Conservation (phyloP, 2,113 vertebrate genomes). For the Beaufortia kweichowensis region DNA sequence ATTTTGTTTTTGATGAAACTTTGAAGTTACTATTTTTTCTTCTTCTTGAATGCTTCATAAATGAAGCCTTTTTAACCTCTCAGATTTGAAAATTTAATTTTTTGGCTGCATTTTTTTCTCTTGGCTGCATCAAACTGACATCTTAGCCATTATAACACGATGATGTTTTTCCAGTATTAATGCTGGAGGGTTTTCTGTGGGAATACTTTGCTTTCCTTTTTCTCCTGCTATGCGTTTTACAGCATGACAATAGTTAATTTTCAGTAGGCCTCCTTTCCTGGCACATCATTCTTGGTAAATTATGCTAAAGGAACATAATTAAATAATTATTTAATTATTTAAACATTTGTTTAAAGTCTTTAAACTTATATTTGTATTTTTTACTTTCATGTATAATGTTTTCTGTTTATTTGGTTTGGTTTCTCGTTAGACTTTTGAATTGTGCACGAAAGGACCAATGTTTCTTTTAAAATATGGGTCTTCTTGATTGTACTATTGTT, state of each 20-base stretch:
- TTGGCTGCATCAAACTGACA: slow-evolving; percentile 78
- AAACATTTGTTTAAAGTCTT: not conserved
- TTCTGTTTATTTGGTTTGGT: not conserved
- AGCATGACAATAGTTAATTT: slow-evolving; percentile 41
- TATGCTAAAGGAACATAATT: too few species aligned
- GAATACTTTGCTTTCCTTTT: slow-evolving; percentile 36
- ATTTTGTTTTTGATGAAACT: not conserved
- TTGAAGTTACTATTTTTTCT: not conserved
- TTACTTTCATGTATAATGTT: not conserved
- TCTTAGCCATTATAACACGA: slow-evolving; percentile 63
- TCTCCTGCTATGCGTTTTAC: slow-evolving; percentile 5
- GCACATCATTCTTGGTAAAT: slow-evolving; percentile 2
- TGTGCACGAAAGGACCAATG: slow-evolving; percentile 54
- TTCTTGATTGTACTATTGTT: not conserved
- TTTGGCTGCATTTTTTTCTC: slow-evolving; percentile 5
- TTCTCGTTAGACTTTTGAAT: slow-evolving; percentile 16
- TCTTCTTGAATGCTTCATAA: not conserved
- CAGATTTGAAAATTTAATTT: slow-evolving; percentile 71
- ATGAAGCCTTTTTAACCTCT: not conserved
- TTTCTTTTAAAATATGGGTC: slow-evolving; percentile 52
- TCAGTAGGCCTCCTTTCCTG: slow-evolving; percentile 10
- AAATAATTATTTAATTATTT: slow-evolving; percentile 3
- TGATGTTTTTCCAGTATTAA: slow-evolving; percentile 35
- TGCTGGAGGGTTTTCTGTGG: slow-evolving; percentile 40
- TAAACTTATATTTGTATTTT: not conserved